Evolutionary conservation across 2,888 invertebrate species (phyloP).

Genomic region (Pachliopta kotzebuea): DNA sequence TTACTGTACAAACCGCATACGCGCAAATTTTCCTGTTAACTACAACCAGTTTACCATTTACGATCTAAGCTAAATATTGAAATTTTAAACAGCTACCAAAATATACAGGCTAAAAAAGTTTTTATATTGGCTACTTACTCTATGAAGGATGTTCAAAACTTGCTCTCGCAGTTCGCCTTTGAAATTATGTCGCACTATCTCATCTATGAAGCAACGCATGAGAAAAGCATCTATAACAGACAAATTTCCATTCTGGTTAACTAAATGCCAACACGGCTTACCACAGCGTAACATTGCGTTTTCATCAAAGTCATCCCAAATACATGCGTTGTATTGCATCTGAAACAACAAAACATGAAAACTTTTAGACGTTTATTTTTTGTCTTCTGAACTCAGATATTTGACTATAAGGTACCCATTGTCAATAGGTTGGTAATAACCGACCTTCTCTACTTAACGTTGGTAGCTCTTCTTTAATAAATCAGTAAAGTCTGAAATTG

Average conservation of each 20-base stretch:
- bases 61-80: no score
- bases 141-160: constrained; percentile 8
- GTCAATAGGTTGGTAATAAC: no score
- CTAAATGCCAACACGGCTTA: constrained; percentile 27
- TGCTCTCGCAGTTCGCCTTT: constrained; percentile 11
- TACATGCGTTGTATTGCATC: constrained; percentile 19
- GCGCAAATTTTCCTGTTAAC: no score
- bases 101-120: no score
- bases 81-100: no score
- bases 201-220: constrained; percentile 23
- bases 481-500: no score
- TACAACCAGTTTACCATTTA: no score
- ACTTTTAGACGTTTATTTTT: no score
- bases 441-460: no score
- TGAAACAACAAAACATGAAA: constrained; percentile 3
- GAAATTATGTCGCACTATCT: constrained; percentile 21
- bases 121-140: constrained; percentile 7
- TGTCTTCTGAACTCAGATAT: background rate
- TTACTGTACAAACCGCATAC: no score
- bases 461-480: no score
- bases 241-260: background rate
- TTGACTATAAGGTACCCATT: background rate
- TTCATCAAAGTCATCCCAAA: constrained; percentile 24
- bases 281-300: background rate
- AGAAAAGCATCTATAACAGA: constrained; percentile 17